Percentiles rank a stretch among this genome's conserved stretches.
Conservation (phyloP, 2,113 vertebrate genomes). For the Gavialis gangeticus region DNA sequence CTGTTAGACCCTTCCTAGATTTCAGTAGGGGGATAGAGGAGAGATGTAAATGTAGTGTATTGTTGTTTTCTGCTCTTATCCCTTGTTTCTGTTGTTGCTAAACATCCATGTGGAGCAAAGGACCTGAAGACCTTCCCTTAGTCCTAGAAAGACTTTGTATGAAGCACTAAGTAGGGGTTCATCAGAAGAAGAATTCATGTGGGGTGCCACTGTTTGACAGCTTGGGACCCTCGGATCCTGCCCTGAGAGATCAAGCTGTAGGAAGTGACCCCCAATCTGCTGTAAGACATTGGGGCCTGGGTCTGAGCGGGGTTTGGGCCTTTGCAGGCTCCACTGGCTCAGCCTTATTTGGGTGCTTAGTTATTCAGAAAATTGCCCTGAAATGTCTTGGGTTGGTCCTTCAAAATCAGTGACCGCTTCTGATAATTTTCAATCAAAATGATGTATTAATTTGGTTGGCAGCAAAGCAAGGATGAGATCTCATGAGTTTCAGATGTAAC, state of each 20-base stretch:
- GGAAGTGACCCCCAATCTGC: not conserved
- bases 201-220: not conserved
- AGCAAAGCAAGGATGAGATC: not conserved
- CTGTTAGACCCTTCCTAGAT: accelerated
- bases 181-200: not conserved
- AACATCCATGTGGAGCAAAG: not conserved
- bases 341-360: not conserved
- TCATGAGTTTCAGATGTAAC: not conserved
- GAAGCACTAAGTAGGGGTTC: not conserved
- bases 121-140: not conserved
- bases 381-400: not conserved
- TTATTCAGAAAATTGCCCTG: not conserved
- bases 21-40: not conserved
- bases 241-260: not conserved
- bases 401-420: not conserved
- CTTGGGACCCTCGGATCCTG: not conserved
- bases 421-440: not conserved
- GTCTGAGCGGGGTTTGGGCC: accelerated
- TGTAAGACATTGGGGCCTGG: not conserved
- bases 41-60: accelerated
- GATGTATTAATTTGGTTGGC: accelerated
- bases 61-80: not conserved
- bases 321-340: not conserved
- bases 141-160: not conserved
- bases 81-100: not conserved